Evolutionary conservation across 2,888 invertebrate species (phyloP).

Genomic region (Parelbella ahira): DNA sequence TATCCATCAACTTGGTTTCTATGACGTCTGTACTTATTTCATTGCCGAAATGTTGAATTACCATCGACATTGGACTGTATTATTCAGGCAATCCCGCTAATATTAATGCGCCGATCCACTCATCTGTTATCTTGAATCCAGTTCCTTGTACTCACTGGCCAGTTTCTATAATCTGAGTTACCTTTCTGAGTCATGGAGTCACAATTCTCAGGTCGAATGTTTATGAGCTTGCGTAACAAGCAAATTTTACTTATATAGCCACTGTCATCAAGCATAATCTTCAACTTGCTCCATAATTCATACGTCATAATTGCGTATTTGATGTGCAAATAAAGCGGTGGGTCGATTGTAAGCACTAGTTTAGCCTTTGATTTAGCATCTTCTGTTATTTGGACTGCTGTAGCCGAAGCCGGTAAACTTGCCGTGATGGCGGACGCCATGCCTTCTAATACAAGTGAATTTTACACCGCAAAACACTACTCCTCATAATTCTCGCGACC

Average conservation of each 20-base stretch:
- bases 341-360: constrained; percentile 21
- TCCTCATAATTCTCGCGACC: constrained; percentile 14
- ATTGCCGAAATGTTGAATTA: too few relatives aligned
- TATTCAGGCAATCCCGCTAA: constrained; percentile 11
- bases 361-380: constrained; percentile 21
- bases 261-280: constrained; percentile 14
- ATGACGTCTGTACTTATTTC: not conserved
- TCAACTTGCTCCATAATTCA: constrained; percentile 1
- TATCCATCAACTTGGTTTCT: not conserved
- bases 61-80: constrained; percentile 1
- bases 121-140: constrained; percentile 4
- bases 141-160: constrained; percentile 2
- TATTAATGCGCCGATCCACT: constrained; percentile 9
- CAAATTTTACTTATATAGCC: constrained; percentile 8
- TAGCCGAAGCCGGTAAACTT: not conserved
- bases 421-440: not conserved
- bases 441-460: constrained; percentile 11
- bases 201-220: constrained; percentile 6
- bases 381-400: too few relatives aligned
- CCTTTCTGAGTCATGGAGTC: constrained; percentile 7
- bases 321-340: constrained; percentile 23
- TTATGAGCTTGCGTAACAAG: constrained; percentile 1
- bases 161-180: constrained; percentile 9
- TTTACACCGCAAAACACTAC: constrained; percentile 20
- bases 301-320: constrained; percentile 12